Conservation (phyloP, 2,888 invertebrate genomes). For the Theretra japonica region DNA sequence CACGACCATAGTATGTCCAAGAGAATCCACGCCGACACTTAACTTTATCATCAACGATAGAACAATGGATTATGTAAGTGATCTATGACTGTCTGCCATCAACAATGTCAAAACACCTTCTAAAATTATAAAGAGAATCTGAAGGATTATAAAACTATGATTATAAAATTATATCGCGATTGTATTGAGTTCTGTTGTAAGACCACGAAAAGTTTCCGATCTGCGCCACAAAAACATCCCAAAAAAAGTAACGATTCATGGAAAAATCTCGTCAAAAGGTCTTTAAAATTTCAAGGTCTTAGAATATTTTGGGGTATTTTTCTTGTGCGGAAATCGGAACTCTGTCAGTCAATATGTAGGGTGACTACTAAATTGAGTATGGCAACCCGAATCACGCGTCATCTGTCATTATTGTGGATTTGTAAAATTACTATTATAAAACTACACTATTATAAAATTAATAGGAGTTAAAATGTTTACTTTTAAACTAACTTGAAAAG, state of each 20-base stretch:
- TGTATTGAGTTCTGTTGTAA: constrained; percentile 17
- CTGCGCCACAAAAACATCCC: background rate
- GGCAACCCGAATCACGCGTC: background rate
- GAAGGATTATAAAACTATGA: constrained; percentile 25
- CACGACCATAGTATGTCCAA: background rate
- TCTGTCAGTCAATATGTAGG: background rate
- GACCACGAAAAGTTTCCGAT: background rate
- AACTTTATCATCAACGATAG: no score
- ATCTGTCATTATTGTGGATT: background rate
- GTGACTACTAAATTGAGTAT: background rate
- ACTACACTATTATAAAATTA: no score
- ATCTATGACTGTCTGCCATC: background rate
- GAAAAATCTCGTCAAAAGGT: background rate
- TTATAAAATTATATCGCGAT: constrained; percentile 21
- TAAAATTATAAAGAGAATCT: constrained; percentile 29
- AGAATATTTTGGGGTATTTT: background rate
- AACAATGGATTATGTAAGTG: background rate
- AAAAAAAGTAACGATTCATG: background rate
- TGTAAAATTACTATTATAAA: background rate
- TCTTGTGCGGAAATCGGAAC: background rate
- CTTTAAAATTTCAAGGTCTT: background rate
- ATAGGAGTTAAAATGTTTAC: no score
- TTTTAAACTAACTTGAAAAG: no score
- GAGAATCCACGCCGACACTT: no score
- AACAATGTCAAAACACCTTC: background rate